Base-by-base conservation (phyloP, 2,888 invertebrate species). In the Diaperis boleti region DNA sequence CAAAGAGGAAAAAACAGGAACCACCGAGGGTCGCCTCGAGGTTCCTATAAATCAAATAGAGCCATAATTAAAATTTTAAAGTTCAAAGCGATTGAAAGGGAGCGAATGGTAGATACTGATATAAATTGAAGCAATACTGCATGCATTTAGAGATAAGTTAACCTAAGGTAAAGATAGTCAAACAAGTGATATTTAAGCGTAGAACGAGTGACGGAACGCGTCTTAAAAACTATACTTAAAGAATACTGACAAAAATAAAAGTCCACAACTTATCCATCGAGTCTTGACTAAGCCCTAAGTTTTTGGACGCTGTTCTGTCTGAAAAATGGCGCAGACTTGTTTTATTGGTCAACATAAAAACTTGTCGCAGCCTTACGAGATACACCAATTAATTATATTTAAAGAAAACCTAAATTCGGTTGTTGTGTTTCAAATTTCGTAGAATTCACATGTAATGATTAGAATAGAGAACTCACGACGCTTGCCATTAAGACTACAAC, bases 301-400 rank as follows among this genome's bases (percentile, higher is more conserved):
- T 33, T 33, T 33, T 33, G 15, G 13, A 7, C 11, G 14, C 14
- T 15, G 39, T 14, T 39, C 13, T n/a, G 39, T 15, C 13, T 3
- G 2, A 44, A 13, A 49, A 4, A 15, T 49, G 49, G 49, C 17
- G 49, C 49, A 18, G 49, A 49, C 49, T 29, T 29, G 49, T 52
- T 52, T 50, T 52, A 35, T 31, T 49, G 33, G 59, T 64, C 65
- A 67, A 68, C 69, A 69, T 69, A 66, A 69, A 33, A 67, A 68
- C 66, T 75, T 74, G 76, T 76, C 76, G 75, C 77, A 73, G 78
- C 77, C 77, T 78, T 77, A 77, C 73, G 68, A 72, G 65, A 77
- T 78, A 77, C 78, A 78, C 78, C 78, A 78, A 78, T n/a, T n/a
- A n/a, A n/a, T 64, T 69, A 72, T 41, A 42, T 55, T 52, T 52